Base-by-base conservation (phyloP, 2,888 invertebrate genomes). In the Drosophila pseudotalamancana region DNA sequence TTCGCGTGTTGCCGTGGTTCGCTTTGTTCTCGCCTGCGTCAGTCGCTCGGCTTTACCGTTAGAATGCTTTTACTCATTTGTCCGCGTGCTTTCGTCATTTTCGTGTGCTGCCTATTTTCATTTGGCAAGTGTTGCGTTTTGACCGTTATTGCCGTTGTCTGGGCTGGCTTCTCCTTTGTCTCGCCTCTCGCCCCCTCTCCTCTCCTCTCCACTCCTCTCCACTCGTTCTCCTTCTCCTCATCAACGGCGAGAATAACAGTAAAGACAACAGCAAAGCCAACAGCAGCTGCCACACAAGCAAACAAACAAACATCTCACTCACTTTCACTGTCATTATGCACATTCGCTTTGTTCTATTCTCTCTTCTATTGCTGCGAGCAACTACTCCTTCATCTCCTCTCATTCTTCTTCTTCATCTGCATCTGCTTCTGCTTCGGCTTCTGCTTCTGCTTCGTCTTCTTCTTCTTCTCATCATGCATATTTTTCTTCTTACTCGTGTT, bases 271-370 rank as follows among this genome's bases (percentile, higher is more conserved):
- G 11, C 39, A 27, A 6, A 42, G 18, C 5, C 42, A 40, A 29
- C 53, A 37, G 19, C 31, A 29, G 18, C 53, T 42, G 49, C 5
- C 18, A 39, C 45, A 46, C 32, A 50, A n/a, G n/a, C n/a, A n/a
- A n/a, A n/a, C n/a, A n/a, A 54, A 64, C 42, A 71, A 60, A 69
- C 63, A 64, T 64, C 55, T 70, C 51, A 64, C 59, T 77, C 80
- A 80, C 77, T 80, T 80, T 84, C 66, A 64, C 66, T 74, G 55
- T 63, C 62, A 71, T 77, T 74, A 61, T 49, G 60, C 56, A 25
- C 54, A 34, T 51, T 55, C 43, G 32, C 34, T 46, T 63, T 49
- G 23, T 35, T 21, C 39, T n/a, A n/a, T n/a, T n/a, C 14, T 18
- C 35, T 12, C 31, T 12, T 50, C 16, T 18, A 6, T n/a, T 37